Evolutionary conservation across 2,888 invertebrate species (phyloP), one percentile per base, ranked within the genome.

Genomic region (Dorcus hopei): DNA sequence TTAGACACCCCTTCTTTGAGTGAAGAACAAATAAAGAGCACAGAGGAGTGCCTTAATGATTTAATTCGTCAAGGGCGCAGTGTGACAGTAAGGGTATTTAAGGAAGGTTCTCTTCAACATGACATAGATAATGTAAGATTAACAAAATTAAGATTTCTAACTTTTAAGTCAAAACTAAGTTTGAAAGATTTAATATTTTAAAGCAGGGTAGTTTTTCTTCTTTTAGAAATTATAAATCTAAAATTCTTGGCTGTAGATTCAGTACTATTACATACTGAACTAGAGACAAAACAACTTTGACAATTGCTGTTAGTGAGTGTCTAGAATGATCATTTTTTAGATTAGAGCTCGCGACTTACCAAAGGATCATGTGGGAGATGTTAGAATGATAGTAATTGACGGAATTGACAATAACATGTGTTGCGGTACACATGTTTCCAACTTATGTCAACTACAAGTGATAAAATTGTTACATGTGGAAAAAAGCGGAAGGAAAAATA

Each of bases 391-490:
- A 39, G 83, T 85, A 52, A 94, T 94, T 58, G 86, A 87, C 39
- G 85, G 85, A 16, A 77, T 93, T 48, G 93, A 94, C 65, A 84
- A 85, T 59, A 91, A 91, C 70, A 87, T 93, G 85, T 95, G 94
- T 73, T 94, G 94, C 77, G 94, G 94, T 1, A 94, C 94, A 0
- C 94, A 94, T 73, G 91, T 94, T 0, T 81, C 83, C 3, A 91
- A 89, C 75, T 79, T 93, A 38, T 83, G 86, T 57, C 87, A 89
- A 73, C 74, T 88, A 14, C 88, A 88, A 80, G 79, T 81, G 38
- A 80, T 89, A 26, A 89, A 88, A 72, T 70, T 93, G 45, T 72
- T 91, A 9, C 83, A 87, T 52, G 78, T 80, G 0, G 91, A 92
- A 68, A 89, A 90, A 60, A 88, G 88, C 7, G 93, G 89, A 77